Evolutionary conservation across 2,797 vertebrate species (phyloP).

Genomic region (Betta splendens): DNA sequence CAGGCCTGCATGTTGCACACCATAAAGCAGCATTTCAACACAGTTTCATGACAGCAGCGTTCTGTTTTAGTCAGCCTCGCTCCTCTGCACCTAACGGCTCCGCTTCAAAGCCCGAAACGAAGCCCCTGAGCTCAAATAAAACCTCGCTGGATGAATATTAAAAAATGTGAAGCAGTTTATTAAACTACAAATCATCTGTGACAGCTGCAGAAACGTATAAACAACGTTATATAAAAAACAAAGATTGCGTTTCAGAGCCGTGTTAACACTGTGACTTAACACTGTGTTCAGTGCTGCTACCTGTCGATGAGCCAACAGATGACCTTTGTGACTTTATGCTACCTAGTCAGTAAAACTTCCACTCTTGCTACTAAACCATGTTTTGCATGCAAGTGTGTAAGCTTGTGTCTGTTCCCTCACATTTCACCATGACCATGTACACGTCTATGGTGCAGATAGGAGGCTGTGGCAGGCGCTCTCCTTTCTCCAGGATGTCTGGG

Average conservation of each 20-base stretch:
- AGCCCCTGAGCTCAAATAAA: constrained; percentile 32
- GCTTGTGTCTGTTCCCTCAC: constrained; percentile 70
- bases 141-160: constrained; percentile 54
- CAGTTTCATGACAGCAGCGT: constrained; percentile 23
- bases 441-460: constrained; percentile 98
- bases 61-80: constrained; percentile 6
- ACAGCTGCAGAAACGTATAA: constrained; percentile 26
- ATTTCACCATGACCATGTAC: constrained; percentile 99
- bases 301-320: neutral
- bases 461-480: constrained; percentile 93
- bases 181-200: constrained; percentile 54
- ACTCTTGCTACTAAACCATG: neutral
- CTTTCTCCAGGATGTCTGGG: constrained; percentile 96
- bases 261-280: constrained; percentile 2
- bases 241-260: constrained; percentile 5
- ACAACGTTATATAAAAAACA: constrained; percentile 35
- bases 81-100: constrained; percentile 23
- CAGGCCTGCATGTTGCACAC: constrained; percentile 5
- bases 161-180: constrained; percentile 46
- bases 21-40: constrained; percentile 39
- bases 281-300: constrained; percentile 3
- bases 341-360: too few relatives aligned
- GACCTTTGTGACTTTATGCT: too few relatives aligned
- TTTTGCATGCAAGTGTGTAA: neutral
- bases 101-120: constrained; percentile 27